Base-by-base conservation (phyloP, 2,888 invertebrate species). In the Tiliacea aurago region DNA sequence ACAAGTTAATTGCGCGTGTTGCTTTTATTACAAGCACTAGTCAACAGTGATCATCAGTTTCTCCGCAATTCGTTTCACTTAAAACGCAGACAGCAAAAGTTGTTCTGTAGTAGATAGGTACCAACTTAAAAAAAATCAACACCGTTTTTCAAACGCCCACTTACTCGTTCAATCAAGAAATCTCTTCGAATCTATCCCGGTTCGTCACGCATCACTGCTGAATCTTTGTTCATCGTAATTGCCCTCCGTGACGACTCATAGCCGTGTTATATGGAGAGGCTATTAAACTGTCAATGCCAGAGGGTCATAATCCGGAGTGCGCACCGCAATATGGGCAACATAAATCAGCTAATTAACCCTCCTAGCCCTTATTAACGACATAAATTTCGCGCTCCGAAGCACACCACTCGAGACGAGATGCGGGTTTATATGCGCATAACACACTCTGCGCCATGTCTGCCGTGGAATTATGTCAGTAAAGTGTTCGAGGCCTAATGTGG, bases 341-440 rank as follows among this genome's bases (percentile, higher is more conserved):
- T 95, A 95, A 95, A 95, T 95, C 95, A 94, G 92, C 92, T 95
- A 95, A 95, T 96, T 95, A 95, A 95, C 94, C 94, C 94, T 91
- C 93, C 90, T 87, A 90, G 93, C 91, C 93, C 95, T 95, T 95
- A 95, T 95, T 95, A 95, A 94, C 91, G 93, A 94, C 95, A 95
- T 95, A 95, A 94, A 95, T 95, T 95, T 95, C 90, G 91, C 93
- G 93, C 92, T 91, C 87, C 87, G 89, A 89, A 90, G 92, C 93
- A 91, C 91, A 88, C 90, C 91, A 93, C 93, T 94, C 93, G 88
- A 93, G 92, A 91, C 91, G 92, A 92, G 91, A 93, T 93, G 92
- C 90, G 92, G 93, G 93, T 90, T 93, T 91, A 93, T 93, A 93
- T 92, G 92, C 90, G 90, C 91, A 92, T 92, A 92, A 92, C 90